Base-by-base conservation (phyloP, 2,113 vertebrate species). In the Cyphomyrus discorhynchus region DNA sequence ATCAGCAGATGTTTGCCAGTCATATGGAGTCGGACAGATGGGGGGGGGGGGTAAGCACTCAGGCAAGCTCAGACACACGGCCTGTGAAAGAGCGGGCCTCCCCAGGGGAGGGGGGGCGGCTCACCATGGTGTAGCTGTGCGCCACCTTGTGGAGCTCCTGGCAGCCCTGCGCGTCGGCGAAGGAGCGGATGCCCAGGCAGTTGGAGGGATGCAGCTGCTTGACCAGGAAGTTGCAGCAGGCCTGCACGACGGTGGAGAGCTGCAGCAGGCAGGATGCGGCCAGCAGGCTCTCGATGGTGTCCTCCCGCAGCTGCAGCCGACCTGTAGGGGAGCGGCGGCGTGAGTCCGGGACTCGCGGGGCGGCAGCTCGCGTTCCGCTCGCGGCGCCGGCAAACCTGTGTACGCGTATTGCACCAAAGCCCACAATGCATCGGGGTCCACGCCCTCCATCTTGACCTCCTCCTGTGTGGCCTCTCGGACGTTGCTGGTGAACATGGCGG, bases 121-220 rank as follows among this genome's bases (percentile, higher is more conserved):
- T 89, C 96, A 99, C 98, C 98, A 99, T 99, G 35, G 98, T 99
- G 93, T 99, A 99, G 96, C 96, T 96, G 94, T 99, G 97, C 91
- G 98, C 98, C 91, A 98, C 97, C 93, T 97, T 97, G 93, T 99
- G 98, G 93, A 99, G 97, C 93, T 99, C 98, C 47, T 96, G 95
- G 95, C 98, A 99, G 91, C 98, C 98, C 93, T 99, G 98, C 0
- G 98, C 98, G 88, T 99, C 98, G 27, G 98, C 98, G 9, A 99
- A 99, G 85, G 98, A 99, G 87, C 98, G 96, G 87, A 99, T 99
- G 91, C 98, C 98, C 91, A 99, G 96, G 94, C 98, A 99, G 95
- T 99, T 99, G 91, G 98, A 99, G 0, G 98, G 98, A 90, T 99
- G 98, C 93, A 99, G 98, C 94, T 99, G 98, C 93, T 98, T 99